These are phyloP conservation scores for Oryzias curvinotus DNA, from an alignment of 2,113 vertebrate species.

Conservation along the genomic window DNA sequence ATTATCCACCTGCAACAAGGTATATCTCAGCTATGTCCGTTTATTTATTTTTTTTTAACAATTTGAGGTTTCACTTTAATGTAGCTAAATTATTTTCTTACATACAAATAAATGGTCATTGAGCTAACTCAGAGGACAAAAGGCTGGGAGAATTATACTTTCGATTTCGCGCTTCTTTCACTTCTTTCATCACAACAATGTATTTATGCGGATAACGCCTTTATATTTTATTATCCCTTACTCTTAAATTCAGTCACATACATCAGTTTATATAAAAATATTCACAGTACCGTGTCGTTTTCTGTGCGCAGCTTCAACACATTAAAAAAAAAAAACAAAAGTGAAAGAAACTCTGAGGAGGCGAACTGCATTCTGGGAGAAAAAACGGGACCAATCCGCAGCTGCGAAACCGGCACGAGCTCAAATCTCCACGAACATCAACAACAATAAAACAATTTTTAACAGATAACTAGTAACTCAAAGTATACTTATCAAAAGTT, in stretches of 20 bases:
- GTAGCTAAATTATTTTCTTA: too few relatives aligned
- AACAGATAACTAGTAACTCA: fast-evolving
- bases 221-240: neutral
- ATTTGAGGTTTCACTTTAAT: neutral
- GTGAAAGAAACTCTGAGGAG: slow-evolving; percentile 53
- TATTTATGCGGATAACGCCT: neutral
- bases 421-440: neutral
- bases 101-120: neutral
- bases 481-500: too few relatives aligned
- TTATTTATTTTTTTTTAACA: neutral
- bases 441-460: fast-evolving
- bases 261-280: too few relatives aligned
- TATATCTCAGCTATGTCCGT: fast-evolving
- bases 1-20: slow-evolving; percentile 33
- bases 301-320: neutral
- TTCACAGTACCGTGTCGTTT: slow-evolving; percentile 15
- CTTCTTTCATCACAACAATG: neutral
- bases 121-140: neutral
- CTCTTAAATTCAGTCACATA: neutral
- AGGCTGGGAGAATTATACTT: slow-evolving; percentile 9
- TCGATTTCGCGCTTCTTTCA: slow-evolving; percentile 14
- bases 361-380: slow-evolving; percentile 52
- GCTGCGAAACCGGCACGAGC: neutral
- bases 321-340: neutral
- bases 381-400: neutral